Conservation (phyloP, 2,113 vertebrate genomes). For the Haliaeetus leucogaster region DNA sequence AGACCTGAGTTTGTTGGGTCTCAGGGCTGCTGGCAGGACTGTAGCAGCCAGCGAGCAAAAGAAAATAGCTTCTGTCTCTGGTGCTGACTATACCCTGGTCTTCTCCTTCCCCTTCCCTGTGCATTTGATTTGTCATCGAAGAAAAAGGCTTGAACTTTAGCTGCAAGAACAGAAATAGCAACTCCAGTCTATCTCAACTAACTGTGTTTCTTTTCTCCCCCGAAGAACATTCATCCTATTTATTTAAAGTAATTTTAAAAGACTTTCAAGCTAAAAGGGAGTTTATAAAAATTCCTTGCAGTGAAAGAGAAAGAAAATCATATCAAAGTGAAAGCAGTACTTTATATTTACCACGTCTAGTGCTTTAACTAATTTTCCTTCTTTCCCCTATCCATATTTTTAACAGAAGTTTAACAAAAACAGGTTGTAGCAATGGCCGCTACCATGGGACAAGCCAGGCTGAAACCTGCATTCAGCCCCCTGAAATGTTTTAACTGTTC, state of each 20-base stretch:
- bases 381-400: not conserved
- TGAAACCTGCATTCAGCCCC: not conserved
- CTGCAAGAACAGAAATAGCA: not conserved
- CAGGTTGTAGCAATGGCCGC: not conserved
- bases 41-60: not conserved
- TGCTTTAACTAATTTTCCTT: not conserved
- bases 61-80: constrained; percentile 2
- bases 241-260: not conserved
- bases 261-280: not conserved
- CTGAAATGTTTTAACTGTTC: not conserved
- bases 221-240: not conserved
- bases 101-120: not conserved
- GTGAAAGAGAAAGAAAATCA: not conserved
- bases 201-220: not conserved
- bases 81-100: not conserved
- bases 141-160: not conserved
- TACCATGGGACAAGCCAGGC: not conserved
- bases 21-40: not conserved
- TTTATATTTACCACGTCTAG: not conserved
- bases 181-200: not conserved
- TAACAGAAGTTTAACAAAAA: not conserved
- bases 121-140: not conserved
- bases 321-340: not conserved
- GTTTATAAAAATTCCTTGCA: not conserved
- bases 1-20: not conserved